A percentile compares a stretch with the other conserved stretches of the same genome.
These are phyloP conservation scores for Heteropelma amictum DNA, from an alignment of 2,888 invertebrate genomes.

Conservation along the genomic window DNA sequence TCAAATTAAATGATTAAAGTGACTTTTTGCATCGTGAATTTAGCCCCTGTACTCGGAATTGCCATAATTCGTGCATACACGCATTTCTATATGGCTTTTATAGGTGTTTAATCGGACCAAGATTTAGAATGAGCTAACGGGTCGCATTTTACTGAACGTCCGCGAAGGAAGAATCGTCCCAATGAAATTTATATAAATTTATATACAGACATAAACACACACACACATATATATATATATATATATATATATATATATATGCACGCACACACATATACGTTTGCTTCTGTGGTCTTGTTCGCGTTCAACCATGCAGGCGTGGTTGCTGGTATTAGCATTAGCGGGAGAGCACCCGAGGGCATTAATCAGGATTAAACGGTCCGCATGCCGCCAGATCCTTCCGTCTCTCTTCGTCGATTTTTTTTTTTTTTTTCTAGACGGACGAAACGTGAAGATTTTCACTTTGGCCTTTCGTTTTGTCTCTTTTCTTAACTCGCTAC, in stretches of 20 bases:
- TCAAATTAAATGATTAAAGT: slow-evolving; percentile 39
- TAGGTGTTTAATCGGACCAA: slow-evolving; percentile 47
- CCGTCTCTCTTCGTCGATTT: slow-evolving; percentile 35
- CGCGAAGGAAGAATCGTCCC: slow-evolving; percentile 32
- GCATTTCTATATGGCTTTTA: slow-evolving; percentile 17
- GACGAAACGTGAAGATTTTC: slow-evolving; percentile 47
- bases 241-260: not conserved
- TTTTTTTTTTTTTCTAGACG: slow-evolving; percentile 7
- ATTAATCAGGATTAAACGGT: slow-evolving; percentile 76
- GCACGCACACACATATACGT: not conserved
- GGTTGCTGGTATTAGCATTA: slow-evolving; percentile 72
- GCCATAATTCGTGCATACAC: not conserved
- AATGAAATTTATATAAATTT: slow-evolving; percentile 21
- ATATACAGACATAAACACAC: not conserved
- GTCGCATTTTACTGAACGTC: slow-evolving; percentile 36
- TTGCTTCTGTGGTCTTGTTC: slow-evolving; percentile 44
- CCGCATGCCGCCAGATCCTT: slow-evolving; percentile 56
- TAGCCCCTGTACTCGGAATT: slow-evolving; percentile 18
- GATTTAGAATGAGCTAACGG: slow-evolving; percentile 43
- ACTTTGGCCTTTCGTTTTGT: slow-evolving; percentile 47
- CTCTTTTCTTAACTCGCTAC: slow-evolving; percentile 27
- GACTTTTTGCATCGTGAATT: not conserved
- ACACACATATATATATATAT: not conserved
- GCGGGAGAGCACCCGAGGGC: slow-evolving; percentile 72
- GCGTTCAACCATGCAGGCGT: slow-evolving; percentile 58